These are phyloP conservation scores for Vandiemenella viatica DNA, from an alignment of 2,888 invertebrate genomes.

Conservation along the genomic window DNA sequence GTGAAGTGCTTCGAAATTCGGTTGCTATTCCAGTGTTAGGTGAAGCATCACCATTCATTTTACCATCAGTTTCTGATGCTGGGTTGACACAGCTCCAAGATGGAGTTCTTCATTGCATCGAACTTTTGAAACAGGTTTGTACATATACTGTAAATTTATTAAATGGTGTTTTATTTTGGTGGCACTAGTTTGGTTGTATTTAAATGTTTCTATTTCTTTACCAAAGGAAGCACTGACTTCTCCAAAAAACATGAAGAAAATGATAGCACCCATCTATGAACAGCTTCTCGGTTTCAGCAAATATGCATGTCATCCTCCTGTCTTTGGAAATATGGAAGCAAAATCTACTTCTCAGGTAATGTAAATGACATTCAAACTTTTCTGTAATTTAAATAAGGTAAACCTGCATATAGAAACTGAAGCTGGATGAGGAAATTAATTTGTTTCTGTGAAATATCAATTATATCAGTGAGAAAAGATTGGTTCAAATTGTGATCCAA, in stretches of 20 bases:
- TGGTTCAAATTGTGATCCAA: not conserved
- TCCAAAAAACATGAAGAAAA: slow-evolving; percentile 41
- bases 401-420: too few relatives aligned
- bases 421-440: too few relatives aligned
- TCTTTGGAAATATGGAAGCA: slow-evolving; percentile 38
- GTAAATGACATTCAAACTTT: not conserved
- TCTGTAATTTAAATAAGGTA: not conserved
- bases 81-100: slow-evolving; percentile 71
- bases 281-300: slow-evolving; percentile 49
- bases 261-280: slow-evolving; percentile 52
- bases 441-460: not conserved
- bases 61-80: slow-evolving; percentile 64
- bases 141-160: not conserved
- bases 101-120: slow-evolving; percentile 70
- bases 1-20: slow-evolving; percentile 57
- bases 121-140: slow-evolving; percentile 65
- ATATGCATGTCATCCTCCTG: slow-evolving; percentile 52
- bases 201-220: too few relatives aligned
- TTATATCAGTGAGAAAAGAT: not conserved
- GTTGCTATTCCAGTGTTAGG: slow-evolving; percentile 67
- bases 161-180: not conserved
- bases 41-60: slow-evolving; percentile 65
- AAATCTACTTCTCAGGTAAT: slow-evolving; percentile 30
- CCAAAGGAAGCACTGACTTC: too few relatives aligned
- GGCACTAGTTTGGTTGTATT: too few relatives aligned